These are phyloP conservation scores for Yponomeuta plumbellus DNA, from an alignment of 2,888 invertebrate species.

Conservation along the genomic window DNA sequence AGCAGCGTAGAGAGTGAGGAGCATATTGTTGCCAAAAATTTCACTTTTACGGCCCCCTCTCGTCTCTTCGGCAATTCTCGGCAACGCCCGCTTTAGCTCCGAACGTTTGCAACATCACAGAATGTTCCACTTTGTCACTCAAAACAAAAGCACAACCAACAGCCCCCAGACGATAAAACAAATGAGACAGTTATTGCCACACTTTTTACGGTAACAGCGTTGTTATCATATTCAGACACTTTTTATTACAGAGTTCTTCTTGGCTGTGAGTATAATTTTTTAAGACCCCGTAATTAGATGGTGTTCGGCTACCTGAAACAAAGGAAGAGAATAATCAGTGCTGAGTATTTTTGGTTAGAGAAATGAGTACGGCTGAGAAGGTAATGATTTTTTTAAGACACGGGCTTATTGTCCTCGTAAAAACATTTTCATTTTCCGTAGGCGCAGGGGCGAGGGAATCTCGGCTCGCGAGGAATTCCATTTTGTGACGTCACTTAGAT, in stretches of 20 bases:
- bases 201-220: conserved; percentile 27
- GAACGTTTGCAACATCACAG: conserved; percentile 61
- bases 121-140: conserved; percentile 18
- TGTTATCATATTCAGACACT: conserved; percentile 3
- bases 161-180: conserved; percentile 32
- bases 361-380: conserved; percentile 27
- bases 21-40: conserved; percentile 58
- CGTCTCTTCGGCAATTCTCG: conserved; percentile 54
- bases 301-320: conserved; percentile 40
- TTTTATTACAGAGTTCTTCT: conserved; percentile 21
- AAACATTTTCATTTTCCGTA: conserved; percentile 22
- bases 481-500: conserved; percentile 7
- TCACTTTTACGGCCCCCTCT: conserved; percentile 58
- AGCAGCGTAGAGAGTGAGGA: conserved; percentile 54
- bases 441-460: conserved; percentile 15
- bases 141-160: conserved; percentile 10
- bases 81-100: conserved; percentile 48
- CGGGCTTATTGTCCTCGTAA: conserved; percentile 39
- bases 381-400: conserved; percentile 37
- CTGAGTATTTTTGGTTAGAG: neutral
- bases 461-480: conserved; percentile 12
- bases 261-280: conserved; percentile 7
- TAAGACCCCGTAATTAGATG: neutral
- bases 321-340: conserved; percentile 28
- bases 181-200: conserved; percentile 32